Base-by-base conservation (phyloP, 1,140 invertebrate species). In the Bombus difficillimus region DNA sequence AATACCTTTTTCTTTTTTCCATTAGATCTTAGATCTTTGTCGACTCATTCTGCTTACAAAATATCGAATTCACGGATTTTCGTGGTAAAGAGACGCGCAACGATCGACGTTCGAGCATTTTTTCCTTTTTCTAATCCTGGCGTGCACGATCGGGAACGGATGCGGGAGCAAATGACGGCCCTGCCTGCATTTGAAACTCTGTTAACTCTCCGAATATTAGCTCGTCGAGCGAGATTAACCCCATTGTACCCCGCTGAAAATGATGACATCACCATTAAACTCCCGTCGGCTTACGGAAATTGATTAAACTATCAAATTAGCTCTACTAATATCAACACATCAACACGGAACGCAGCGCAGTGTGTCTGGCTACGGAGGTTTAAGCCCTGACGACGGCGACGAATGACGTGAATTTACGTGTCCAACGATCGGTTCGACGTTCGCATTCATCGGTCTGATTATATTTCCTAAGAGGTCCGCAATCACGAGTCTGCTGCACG, bases 301-400 rank as follows among this genome's bases (percentile, higher is more conserved):
- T 95, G 94, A 95, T 95, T 95, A 95, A 95, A 95, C 94, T 95
- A 95, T 95, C 94, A 95, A 94, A 95, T 95, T 95, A 95, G 95
- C 94, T 94, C 87, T 92, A 93, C 94, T 93, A 95, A 95, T 95
- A 95, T 94, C 91, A 93, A 93, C 92, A 93, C 93, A 93, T 93
- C 92, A 93, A 93, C 88, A 90, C 90, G 85, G 86, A 88, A 85
- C 64, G 71, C 79, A 81, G 78, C 57, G 66, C 79, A 79, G 85
- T 59, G 75, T 78, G 85, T 82, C 74, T 82, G 80, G 86, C 75
- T 83, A 85, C 88, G 86, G 83, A 80, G 86, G 79, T 87, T 89
- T 86, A 81, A 90, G 75, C 68, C 43, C 79, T 59, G 75, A 22
- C 75, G 75, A 34, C 32, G 73, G 9, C 75, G 59, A 77, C 84